Conservation (phyloP, 2,888 invertebrate species). For the Deroplatys truncata region DNA sequence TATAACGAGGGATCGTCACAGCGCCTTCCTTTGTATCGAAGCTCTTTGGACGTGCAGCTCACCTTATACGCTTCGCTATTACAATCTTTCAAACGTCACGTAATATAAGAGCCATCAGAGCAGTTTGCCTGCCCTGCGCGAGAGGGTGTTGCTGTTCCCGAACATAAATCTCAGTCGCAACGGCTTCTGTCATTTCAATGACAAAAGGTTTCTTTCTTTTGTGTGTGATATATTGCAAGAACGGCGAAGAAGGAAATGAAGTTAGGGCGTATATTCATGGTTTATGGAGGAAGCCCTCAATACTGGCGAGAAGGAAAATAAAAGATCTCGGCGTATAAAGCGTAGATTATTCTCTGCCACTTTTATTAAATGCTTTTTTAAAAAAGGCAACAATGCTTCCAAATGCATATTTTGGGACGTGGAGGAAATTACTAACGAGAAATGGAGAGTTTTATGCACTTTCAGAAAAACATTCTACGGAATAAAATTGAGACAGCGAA, state of each 20-base stretch:
- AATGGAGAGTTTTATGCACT: not conserved
- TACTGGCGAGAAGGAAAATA: not conserved
- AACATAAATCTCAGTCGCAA: not conserved
- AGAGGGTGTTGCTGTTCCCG: not conserved
- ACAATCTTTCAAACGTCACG: not conserved
- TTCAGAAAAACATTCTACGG: not conserved
- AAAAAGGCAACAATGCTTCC: not conserved
- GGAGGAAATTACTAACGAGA: not conserved
- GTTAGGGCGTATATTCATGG: not conserved
- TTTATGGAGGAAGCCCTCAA: not conserved
- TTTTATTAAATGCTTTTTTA: not conserved
- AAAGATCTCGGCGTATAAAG: not conserved
- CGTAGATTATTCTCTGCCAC: not conserved
- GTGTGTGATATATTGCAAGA: not conserved
- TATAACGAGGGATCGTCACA: not conserved
- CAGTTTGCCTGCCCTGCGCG: not conserved
- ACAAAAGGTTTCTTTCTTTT: not conserved
- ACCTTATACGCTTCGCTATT: not conserved
- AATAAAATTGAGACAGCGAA: not conserved
- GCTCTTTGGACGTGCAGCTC: not conserved
- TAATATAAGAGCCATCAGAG: not conserved
- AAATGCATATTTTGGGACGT: not conserved
- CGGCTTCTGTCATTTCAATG: not conserved
- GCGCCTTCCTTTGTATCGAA: not conserved
- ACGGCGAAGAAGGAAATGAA: not conserved